Conservation (phyloP, 2,113 vertebrate genomes). For the Diadophis punctatus region DNA sequence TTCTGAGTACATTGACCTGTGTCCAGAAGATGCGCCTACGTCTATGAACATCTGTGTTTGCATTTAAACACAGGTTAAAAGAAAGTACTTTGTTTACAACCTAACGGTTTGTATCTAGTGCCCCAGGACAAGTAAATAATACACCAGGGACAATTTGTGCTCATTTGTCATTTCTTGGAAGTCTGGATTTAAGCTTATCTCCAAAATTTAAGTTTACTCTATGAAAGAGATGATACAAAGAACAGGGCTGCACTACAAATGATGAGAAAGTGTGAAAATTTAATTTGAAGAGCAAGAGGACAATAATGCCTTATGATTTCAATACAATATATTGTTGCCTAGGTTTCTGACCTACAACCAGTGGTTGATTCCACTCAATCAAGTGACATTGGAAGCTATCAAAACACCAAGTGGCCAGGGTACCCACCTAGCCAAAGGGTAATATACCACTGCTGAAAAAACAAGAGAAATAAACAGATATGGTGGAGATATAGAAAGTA, state of each 20-base stretch:
- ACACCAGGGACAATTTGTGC: background rate
- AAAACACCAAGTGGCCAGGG: background rate
- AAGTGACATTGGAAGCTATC: background rate
- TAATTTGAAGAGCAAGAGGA: background rate
- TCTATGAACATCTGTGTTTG: conserved; percentile 1
- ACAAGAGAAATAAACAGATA: background rate
- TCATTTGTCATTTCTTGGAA: background rate
- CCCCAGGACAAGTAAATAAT: background rate
- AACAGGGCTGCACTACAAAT: background rate
- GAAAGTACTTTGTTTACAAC: background rate
- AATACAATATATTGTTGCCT: background rate
- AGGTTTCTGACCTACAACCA: background rate
- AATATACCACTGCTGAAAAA: background rate
- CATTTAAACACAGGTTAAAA: background rate
- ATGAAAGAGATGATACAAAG: background rate
- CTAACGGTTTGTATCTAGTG: background rate
- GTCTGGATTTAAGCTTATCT: background rate
- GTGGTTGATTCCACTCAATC: background rate
- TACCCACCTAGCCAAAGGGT: background rate
- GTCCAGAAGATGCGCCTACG: background rate
- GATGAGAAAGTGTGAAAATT: background rate
- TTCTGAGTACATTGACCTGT: background rate
- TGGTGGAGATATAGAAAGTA: background rate
- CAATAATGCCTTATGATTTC: background rate
- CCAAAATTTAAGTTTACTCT: conserved; percentile 14